phyloP scores from a whole-genome alignment of 2,113 vertebrate genomes.

The Embiotoca jacksoni region DNA sequence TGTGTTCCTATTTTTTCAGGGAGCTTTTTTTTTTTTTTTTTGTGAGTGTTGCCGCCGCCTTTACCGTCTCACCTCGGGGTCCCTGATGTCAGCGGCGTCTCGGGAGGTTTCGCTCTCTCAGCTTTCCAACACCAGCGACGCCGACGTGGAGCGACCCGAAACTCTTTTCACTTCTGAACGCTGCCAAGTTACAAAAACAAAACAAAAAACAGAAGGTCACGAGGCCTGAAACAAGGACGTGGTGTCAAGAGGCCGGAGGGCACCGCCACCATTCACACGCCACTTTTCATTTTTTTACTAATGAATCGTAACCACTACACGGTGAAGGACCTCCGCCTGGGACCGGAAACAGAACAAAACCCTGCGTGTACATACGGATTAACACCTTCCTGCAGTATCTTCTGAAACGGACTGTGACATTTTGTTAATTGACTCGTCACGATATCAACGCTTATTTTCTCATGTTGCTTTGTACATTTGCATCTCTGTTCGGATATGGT shows the following conservation, averaged over 20 bases:
- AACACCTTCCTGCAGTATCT: slow-evolving; percentile 56
- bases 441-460: slow-evolving; percentile 1
- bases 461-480: slow-evolving; percentile 45
- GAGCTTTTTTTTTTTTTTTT: slow-evolving; percentile 24
- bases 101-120: not conserved
- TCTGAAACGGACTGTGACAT: slow-evolving; percentile 38
- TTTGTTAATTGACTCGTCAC: slow-evolving; percentile 57
- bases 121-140: slow-evolving; percentile 7
- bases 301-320: slow-evolving; percentile 53
- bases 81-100: slow-evolving; percentile 29
- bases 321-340: not conserved
- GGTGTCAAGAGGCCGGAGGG: not conserved
- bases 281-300: slow-evolving; percentile 19
- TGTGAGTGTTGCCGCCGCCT: slow-evolving; percentile 28
- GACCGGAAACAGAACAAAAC: slow-evolving; percentile 8
- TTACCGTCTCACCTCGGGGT: slow-evolving; percentile 6
- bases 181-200: slow-evolving; percentile 45
- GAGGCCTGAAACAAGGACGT: not conserved
- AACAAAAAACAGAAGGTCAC: not conserved
- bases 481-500: slow-evolving; percentile 55
- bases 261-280: slow-evolving; percentile 40
- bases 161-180: slow-evolving; percentile 24
- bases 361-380: slow-evolving; percentile 58
- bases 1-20: slow-evolving; percentile 52
- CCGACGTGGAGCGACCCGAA: slow-evolving; percentile 14